phyloP scores from a whole-genome alignment of 2,797 vertebrate species.

The Pseudochirops corinnae region DNA sequence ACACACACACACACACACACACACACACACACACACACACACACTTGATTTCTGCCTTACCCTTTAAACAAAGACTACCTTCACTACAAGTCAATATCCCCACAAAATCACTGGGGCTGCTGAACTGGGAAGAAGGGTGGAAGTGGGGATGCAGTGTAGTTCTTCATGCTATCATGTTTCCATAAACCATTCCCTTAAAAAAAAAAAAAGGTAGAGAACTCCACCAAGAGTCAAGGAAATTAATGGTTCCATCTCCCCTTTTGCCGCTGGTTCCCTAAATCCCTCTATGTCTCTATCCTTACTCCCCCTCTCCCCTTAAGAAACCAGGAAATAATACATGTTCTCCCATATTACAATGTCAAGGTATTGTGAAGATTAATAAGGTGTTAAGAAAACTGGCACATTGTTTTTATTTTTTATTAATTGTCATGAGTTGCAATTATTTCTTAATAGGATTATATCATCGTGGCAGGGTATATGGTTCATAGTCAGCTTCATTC shows the following conservation, averaged over 20 bases:
- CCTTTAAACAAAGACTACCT: not conserved
- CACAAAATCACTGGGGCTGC: not conserved
- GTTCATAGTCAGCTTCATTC: slow-evolving; percentile 74
- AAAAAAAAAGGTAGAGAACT: not conserved
- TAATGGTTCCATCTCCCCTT: not conserved
- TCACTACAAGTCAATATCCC: not conserved
- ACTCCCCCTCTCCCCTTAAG: not conserved
- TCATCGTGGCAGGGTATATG: slow-evolving; percentile 76
- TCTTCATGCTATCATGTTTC: not conserved
- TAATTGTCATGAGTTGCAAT: slow-evolving; percentile 77
- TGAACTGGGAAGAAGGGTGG: not conserved
- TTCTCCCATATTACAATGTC: slow-evolving; percentile 62
- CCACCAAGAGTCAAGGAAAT: not conserved
- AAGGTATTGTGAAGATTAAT: slow-evolving; percentile 76
- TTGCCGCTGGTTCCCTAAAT: not conserved
- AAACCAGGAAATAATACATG: slow-evolving; percentile 46
- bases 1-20: too few relatives aligned
- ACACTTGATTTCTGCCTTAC: not conserved
- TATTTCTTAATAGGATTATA: slow-evolving; percentile 65
- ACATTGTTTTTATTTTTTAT: slow-evolving; percentile 61
- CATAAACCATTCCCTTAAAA: not conserved
- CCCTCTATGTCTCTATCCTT: rapidly evolving
- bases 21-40: too few relatives aligned
- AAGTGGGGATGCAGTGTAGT: not conserved
- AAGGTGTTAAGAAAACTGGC: slow-evolving; percentile 67